Percentiles rank a stretch among this genome's conserved stretches.
phyloP scores from a whole-genome alignment of 2,888 invertebrate species.

The Eristalis intricaria region DNA sequence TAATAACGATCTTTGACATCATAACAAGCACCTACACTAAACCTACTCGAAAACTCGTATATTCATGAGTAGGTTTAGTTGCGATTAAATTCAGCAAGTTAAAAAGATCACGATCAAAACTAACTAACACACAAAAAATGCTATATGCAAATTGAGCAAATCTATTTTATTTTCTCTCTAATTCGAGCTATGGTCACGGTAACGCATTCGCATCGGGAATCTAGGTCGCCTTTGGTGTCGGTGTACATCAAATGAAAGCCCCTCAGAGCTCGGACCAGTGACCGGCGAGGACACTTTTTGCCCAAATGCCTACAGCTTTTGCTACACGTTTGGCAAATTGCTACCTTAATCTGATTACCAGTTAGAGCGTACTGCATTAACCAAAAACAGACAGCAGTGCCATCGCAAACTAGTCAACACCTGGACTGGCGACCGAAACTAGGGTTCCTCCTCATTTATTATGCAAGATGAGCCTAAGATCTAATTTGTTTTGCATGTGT shows the following conservation, averaged over 20 bases:
- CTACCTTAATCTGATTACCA: slow-evolving; percentile 68
- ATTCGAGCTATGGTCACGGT: background rate
- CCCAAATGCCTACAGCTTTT: slow-evolving; percentile 51
- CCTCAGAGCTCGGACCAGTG: background rate
- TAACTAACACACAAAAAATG: too few species aligned
- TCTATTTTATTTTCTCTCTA: too few species aligned
- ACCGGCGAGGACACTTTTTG: slow-evolving; percentile 48
- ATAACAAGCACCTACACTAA: too few species aligned
- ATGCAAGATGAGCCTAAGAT: slow-evolving; percentile 61
- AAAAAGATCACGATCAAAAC: too few species aligned
- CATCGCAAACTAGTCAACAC: background rate
- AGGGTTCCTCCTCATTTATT: slow-evolving; percentile 45
- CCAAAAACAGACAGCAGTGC: slow-evolving; percentile 29
- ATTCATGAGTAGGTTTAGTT: too few species aligned
- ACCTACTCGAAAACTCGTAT: too few species aligned
- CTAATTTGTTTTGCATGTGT: slow-evolving; percentile 26
- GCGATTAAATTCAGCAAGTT: too few species aligned
- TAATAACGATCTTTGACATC: too few species aligned
- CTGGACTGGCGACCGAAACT: slow-evolving; percentile 2
- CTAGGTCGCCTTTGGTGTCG: background rate
- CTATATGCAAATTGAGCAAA: too few species aligned
- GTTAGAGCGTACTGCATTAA: slow-evolving; percentile 53
- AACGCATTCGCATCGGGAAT: background rate
- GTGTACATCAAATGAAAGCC: background rate
- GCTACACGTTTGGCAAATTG: slow-evolving; percentile 60